Conservation (phyloP, 2,797 vertebrate species). For the Hypotaenidia philippensis region DNA sequence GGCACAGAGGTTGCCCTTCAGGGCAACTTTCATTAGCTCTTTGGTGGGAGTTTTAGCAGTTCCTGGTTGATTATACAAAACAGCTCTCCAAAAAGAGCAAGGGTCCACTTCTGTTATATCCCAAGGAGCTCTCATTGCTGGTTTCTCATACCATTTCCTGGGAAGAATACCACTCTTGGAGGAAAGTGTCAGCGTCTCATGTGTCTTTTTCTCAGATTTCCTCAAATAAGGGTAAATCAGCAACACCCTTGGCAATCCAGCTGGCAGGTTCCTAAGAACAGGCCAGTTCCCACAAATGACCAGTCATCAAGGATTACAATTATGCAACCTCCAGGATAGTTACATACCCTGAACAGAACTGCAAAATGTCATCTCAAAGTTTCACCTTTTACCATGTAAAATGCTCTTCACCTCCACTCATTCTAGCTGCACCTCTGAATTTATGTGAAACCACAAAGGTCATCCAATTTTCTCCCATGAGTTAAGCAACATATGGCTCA, state of each 20-base stretch:
- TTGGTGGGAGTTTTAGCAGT: background rate
- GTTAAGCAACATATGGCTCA: background rate
- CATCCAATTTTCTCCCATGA: background rate
- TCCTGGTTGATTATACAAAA: background rate
- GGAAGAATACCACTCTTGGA: background rate
- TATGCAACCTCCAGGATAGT: background rate
- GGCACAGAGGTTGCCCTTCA: background rate
- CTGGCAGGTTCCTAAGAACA: background rate
- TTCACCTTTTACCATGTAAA: background rate
- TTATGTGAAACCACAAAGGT: fast-evolving
- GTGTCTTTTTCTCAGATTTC: background rate
- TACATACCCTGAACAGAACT: background rate
- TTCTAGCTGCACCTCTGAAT: background rate
- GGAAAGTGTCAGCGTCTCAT: background rate
- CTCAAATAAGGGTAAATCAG: background rate
- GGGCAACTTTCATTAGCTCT: background rate
- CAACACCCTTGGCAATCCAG: background rate
- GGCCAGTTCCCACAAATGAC: background rate
- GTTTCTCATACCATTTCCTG: background rate
- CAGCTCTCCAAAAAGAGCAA: background rate
- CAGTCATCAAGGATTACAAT: background rate
- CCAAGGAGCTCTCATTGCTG: background rate
- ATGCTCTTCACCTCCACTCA: background rate
- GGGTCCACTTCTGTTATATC: background rate
- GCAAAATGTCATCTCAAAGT: background rate